Conservation (phyloP, 1,140 invertebrate species). For the Drosophila takahashii region DNA sequence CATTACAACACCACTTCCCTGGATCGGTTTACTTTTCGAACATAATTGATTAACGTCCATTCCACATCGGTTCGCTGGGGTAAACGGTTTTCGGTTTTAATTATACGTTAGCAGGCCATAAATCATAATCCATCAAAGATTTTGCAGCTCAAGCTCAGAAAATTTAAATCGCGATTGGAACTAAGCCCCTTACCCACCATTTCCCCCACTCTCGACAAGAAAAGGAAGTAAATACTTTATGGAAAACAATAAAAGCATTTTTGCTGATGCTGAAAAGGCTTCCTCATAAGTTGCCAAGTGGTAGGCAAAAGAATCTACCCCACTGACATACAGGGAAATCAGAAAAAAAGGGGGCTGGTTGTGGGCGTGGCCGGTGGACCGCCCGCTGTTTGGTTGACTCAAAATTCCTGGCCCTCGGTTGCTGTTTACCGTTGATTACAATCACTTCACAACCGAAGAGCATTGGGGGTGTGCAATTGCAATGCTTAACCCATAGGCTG, state of each 20-base stretch:
- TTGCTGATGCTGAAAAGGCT: slow-evolving; percentile 54
- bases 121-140: slow-evolving; percentile 84
- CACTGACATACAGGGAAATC: slow-evolving; percentile 55
- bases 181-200: slow-evolving; percentile 10
- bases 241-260: slow-evolving; percentile 54
- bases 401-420: slow-evolving; percentile 46
- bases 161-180: slow-evolving; percentile 69
- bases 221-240: slow-evolving; percentile 74
- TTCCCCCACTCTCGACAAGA: slow-evolving; percentile 2
- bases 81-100: slow-evolving; percentile 73
- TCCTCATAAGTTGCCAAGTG: slow-evolving; percentile 51
- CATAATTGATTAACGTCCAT: slow-evolving; percentile 78
- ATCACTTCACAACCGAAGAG: slow-evolving; percentile 57
- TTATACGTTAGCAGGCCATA: slow-evolving; percentile 76
- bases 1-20: slow-evolving; percentile 42
- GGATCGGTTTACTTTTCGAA: slow-evolving; percentile 59
- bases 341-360: slow-evolving; percentile 26
- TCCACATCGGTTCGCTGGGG: slow-evolving; percentile 24
- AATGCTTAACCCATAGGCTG: slow-evolving; percentile 53
- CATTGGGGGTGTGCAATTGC: slow-evolving; percentile 60
- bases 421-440: slow-evolving; percentile 71
- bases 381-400: slow-evolving; percentile 53
- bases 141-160: slow-evolving; percentile 52
- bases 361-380: slow-evolving; percentile 66
- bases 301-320: slow-evolving; percentile 49